A percentile compares a stretch with the other conserved stretches of the same genome.
These are phyloP conservation scores for Netelia inedita DNA, from an alignment of 2,888 invertebrate genomes.

Conservation along the genomic window DNA sequence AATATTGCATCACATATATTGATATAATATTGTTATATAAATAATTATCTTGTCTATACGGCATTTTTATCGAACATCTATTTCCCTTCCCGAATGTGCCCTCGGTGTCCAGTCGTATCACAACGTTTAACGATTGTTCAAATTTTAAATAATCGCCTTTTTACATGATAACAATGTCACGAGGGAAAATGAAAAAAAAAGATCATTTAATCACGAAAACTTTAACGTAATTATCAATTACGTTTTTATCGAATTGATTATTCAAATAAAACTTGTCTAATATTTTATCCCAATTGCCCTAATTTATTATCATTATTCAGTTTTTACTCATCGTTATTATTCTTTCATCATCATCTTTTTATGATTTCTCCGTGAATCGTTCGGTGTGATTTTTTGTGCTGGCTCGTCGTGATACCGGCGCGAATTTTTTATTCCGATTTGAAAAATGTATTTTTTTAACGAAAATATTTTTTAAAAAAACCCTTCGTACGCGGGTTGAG, in stretches of 20 bases:
- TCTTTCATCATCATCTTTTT: background rate
- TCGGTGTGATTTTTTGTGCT: background rate
- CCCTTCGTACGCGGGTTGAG: background rate
- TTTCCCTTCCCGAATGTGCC: constrained; percentile 28
- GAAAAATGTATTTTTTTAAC: background rate
- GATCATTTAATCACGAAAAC: background rate
- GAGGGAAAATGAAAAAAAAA: background rate
- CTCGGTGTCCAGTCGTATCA: background rate
- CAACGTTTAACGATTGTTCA: constrained; percentile 19
- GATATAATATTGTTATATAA: constrained; percentile 19
- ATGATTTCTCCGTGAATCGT: background rate
- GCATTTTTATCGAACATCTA: constrained; percentile 45
- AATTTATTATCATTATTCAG: background rate
- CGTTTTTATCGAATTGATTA: background rate
- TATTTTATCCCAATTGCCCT: background rate
- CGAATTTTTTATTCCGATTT: background rate
- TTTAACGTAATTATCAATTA: background rate
- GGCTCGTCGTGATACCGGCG: background rate
- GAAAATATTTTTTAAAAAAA: background rate
- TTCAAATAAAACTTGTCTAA: constrained; percentile 20
- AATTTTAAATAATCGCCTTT: background rate
- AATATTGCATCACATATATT: constrained; percentile 57
- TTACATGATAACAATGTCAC: background rate
- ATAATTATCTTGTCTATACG: constrained; percentile 44
- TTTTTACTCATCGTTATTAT: constrained; percentile 9